Evolutionary conservation across 2,888 invertebrate species (phyloP), one percentile per base, ranked within the genome.

Genomic region (Phengaris alcon): DNA sequence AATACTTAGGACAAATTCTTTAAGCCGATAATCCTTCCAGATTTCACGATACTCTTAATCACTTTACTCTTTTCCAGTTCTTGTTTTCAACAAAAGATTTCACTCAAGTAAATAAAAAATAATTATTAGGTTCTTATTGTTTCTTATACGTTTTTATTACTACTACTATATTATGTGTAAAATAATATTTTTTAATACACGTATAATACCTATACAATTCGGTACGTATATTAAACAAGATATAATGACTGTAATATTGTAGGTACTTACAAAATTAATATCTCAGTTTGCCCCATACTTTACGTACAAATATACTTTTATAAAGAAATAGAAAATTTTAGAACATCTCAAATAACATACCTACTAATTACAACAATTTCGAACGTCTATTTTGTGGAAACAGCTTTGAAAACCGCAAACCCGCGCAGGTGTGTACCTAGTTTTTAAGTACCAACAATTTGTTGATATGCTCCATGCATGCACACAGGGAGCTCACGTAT

Each of bases 401-500:
- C 74, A 44, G 13, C 35, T 64, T 44, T 44, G 64, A 4, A 68
- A 77, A 77, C 76, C 75, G 74, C 77, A 78, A 76, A 70, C 22
- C n/a, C 10, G 68, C 76, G 78, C 80, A 81, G 79, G 79, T 81
- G 81, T 73, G 68, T 76, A 75, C 73, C 12, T 64, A 64, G 74
- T 79, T 75, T 77, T 46, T 77, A 77, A 76, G 75, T 75, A 75
- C 73, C 74, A 77, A 78, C 76, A 79, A 79, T 80, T 78, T 79
- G 78, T 78, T 72, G 78, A 78, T 72, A 72, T 22, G 72, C 52
- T 52, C 52, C 76, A 73, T 74, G 75, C 73, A 76, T 73, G 75
- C 77, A 79, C 76, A 78, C 76, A 78, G 77, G 79, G 79, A 77
- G 75, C 75, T 75, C 75, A 70, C 80, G 82, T 82, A 80, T 82